phyloP scores from a whole-genome alignment of 1,140 invertebrate genomes.

The Drosophila fuyamai region DNA sequence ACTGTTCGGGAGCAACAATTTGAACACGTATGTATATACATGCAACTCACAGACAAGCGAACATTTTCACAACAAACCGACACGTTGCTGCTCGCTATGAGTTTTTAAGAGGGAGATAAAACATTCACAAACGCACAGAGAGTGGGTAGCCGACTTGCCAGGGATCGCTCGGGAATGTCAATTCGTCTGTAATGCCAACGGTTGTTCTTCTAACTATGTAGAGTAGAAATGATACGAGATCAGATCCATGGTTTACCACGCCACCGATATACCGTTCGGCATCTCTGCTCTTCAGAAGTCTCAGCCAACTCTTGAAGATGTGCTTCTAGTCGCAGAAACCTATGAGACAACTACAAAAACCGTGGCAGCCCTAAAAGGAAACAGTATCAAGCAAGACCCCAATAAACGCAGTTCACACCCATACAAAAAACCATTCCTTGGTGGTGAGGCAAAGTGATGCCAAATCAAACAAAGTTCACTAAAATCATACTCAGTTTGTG shows the following conservation, averaged over 20 bases:
- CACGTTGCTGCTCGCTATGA: too few relatives aligned
- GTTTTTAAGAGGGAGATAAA: not conserved
- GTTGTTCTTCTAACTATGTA: not conserved
- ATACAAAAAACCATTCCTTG: too few relatives aligned
- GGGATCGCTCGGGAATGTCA: not conserved
- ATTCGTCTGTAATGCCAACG: not conserved
- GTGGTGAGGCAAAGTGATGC: too few relatives aligned
- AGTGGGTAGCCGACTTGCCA: not conserved
- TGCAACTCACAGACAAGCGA: too few relatives aligned
- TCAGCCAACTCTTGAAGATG: not conserved
- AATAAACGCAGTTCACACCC: too few relatives aligned
- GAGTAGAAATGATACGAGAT: not conserved
- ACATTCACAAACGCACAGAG: not conserved
- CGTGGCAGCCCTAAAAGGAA: too few relatives aligned
- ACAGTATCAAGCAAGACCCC: too few relatives aligned
- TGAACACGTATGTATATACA: too few relatives aligned
- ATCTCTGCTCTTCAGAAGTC: not conserved
- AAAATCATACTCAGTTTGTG: too few relatives aligned
- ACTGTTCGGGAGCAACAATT: too few relatives aligned
- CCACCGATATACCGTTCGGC: not conserved
- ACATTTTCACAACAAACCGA: too few relatives aligned
- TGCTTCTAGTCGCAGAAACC: not conserved
- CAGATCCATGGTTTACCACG: not conserved
- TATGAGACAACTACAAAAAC: not conserved
- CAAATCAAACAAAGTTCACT: too few relatives aligned